Conservation (phyloP, 1,140 invertebrate genomes). For the Hormaphis cornu region DNA sequence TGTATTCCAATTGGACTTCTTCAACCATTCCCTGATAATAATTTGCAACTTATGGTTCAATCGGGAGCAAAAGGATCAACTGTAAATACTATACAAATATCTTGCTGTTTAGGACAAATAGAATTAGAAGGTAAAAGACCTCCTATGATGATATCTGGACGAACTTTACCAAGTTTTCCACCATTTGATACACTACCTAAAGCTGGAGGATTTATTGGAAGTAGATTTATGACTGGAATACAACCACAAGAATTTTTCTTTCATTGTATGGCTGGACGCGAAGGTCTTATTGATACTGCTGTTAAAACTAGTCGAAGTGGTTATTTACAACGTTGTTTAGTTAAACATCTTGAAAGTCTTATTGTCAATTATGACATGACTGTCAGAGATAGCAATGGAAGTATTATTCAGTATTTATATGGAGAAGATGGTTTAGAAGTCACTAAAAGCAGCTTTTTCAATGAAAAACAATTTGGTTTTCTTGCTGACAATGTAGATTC, state of each 20-base stretch:
- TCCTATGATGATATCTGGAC: constrained; percentile 86
- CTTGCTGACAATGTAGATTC: constrained; percentile 66
- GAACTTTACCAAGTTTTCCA: constrained; percentile 85
- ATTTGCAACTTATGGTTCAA: constrained; percentile 94
- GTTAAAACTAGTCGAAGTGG: constrained; percentile 93
- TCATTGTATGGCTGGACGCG: constrained; percentile 99
- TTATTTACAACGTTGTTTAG: constrained; percentile 93
- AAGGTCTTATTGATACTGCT: constrained; percentile 79
- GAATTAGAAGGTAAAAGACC: constrained; percentile 96
- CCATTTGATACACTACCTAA: constrained; percentile 81
- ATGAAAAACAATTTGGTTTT: constrained; percentile 67
- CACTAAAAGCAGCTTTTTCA: constrained; percentile 74
- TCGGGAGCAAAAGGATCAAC: constrained; percentile 96
- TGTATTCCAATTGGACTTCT: constrained; percentile 75
- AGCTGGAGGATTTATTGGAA: constrained; percentile 92
- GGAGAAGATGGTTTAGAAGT: constrained; percentile 97
- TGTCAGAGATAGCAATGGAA: constrained; percentile 87
- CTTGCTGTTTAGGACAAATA: constrained; percentile 92
- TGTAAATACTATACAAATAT: constrained; percentile 96
- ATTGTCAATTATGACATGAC: constrained; percentile 85
- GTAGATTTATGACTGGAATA: constrained; percentile 94
- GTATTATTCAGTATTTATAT: constrained; percentile 92
- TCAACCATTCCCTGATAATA: constrained; percentile 84
- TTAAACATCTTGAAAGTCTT: constrained; percentile 95
- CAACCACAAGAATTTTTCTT: constrained; percentile 97